Evolutionary conservation across 1,140 invertebrate genomes (phyloP), one percentile per base, ranked within the genome.

Genomic region (Trichoplusia ni): DNA sequence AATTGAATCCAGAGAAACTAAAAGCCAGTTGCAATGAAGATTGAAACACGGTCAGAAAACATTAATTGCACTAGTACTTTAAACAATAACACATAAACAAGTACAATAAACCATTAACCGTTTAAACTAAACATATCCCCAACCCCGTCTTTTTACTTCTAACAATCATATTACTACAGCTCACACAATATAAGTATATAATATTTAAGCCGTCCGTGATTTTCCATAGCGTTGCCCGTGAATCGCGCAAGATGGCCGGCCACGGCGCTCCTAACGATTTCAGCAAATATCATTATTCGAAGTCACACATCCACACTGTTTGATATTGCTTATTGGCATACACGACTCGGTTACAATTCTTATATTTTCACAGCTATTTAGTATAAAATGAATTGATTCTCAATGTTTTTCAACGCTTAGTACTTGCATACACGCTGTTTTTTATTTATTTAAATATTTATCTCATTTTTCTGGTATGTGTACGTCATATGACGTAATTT

Each of bases 231-330:
- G 25, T 66, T 67, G 56, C 61, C 42, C 56, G 31, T 61, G 42
- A 29, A 46, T 62, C 58, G 23, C 11, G 21, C 77, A 84, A 84
- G 73, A 83, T 80, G 80, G 79, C 77, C 44, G 73, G 21, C 21
- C 9, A 25, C 14, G 42, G 49, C 53, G 70, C 38, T 35, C 44
- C 86, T 89, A 89, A 89, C 79, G 65, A 65, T 74, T 82, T 79
- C 75, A 67, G 78, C 77, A 89, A 87, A 89, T 82, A 89, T 84
- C 83, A 89, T 89, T 87, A 87, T 84, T 82, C 76, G 68, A 87
- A 85, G 83, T 89, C 84, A 73, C 86, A 86, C 83, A 69, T 83
- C 67, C 73, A 67, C 37, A 46, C 61, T 89, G 69, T 89, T 88
- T 86, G 84, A 77, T 80, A 71, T 84, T 49, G 72, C 82, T 86